Conservation (phyloP, 2,888 invertebrate genomes). For the Therioaphis trifolii region DNA sequence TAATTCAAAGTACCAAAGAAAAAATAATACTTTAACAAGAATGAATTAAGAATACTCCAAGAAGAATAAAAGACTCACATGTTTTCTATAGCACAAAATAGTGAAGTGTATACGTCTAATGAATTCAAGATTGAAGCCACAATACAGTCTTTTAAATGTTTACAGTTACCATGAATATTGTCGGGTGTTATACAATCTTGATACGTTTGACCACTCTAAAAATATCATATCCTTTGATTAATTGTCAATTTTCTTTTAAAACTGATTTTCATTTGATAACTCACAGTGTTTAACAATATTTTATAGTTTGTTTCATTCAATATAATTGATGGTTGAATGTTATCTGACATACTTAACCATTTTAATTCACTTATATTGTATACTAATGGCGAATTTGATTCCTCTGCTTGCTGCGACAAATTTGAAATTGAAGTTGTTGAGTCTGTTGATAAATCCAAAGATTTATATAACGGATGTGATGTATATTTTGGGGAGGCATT, state of each 20-base stretch:
- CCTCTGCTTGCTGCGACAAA: background rate
- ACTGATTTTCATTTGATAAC: background rate
- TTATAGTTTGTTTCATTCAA: constrained; percentile 44
- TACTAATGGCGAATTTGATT: background rate
- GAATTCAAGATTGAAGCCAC: constrained; percentile 42
- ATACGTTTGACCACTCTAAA: constrained; percentile 49
- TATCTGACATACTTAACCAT: constrained; percentile 37
- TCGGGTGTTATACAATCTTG: constrained; percentile 51
- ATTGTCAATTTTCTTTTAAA: no score
- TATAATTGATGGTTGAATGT: constrained; percentile 28
- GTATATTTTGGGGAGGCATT: no score
- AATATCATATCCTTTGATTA: no score
- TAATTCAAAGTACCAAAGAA: no score
- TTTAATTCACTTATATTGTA: constrained; percentile 3
- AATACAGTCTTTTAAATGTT: constrained; percentile 60
- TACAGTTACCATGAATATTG: constrained; percentile 29
- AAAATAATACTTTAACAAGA: no score
- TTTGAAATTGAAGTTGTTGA: background rate
- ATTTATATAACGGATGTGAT: background rate
- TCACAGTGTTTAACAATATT: constrained; percentile 52
- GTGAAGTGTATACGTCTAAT: constrained; percentile 30
- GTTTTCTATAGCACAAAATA: constrained; percentile 52
- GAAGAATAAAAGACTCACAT: no score
- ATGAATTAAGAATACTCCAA: no score
- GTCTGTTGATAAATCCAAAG: background rate